A percentile compares a stretch with the other conserved stretches of the same genome.
These are phyloP conservation scores for Thera obeliscata DNA, from an alignment of 2,888 invertebrate species.

Conservation along the genomic window DNA sequence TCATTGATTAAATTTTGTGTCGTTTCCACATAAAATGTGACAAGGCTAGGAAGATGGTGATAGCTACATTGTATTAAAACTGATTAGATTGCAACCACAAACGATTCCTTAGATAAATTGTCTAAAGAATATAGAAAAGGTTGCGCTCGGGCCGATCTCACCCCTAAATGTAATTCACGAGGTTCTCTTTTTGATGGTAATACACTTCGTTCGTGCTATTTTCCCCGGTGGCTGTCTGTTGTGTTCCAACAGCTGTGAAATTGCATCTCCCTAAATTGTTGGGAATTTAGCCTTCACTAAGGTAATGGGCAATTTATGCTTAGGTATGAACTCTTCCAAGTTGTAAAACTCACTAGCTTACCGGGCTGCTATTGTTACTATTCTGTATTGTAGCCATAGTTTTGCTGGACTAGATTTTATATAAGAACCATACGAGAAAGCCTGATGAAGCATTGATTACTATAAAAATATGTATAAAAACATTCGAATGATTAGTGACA, in stretches of 20 bases:
- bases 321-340: slow-evolving; percentile 21
- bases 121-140: slow-evolving; percentile 43
- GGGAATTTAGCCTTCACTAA: slow-evolving; percentile 48
- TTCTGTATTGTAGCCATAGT: background rate
- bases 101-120: slow-evolving; percentile 3
- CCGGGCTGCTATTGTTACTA: background rate
- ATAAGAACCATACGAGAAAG: background rate
- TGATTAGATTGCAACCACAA: background rate
- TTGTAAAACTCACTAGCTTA: background rate
- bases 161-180: slow-evolving; percentile 39
- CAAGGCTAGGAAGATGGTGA: too few relatives aligned
- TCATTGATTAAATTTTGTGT: too few relatives aligned
- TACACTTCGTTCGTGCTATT: slow-evolving; percentile 46
- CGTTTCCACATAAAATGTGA: too few relatives aligned
- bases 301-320: slow-evolving; percentile 33
- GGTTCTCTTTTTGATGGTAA: slow-evolving; percentile 62
- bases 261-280: slow-evolving; percentile 65
- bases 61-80: background rate
- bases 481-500: too few relatives aligned
- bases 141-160: slow-evolving; percentile 40
- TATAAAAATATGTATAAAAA: too few relatives aligned
- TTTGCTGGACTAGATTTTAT: too few relatives aligned
- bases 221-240: slow-evolving; percentile 50
- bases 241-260: slow-evolving; percentile 71
- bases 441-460: too few relatives aligned